Conservation (phyloP, 1,140 invertebrate genomes). For the Marisa cornuarietis region DNA sequence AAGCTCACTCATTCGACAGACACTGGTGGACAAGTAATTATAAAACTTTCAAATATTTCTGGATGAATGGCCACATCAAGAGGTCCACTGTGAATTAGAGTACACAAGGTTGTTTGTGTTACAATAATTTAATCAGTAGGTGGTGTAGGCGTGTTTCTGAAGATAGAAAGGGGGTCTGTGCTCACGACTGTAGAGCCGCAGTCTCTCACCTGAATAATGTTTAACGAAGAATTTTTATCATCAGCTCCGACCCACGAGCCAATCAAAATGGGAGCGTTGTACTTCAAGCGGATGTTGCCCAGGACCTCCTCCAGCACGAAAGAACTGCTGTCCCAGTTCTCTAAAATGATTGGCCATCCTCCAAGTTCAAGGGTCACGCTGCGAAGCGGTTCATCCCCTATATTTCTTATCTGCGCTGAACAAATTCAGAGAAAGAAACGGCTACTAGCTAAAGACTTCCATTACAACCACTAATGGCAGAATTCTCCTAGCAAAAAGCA, state of each 20-base stretch:
- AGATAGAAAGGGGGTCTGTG: too few species aligned
- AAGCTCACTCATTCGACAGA: too few species aligned
- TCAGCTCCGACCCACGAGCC: constrained; percentile 79
- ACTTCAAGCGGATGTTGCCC: constrained; percentile 76
- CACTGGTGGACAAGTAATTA: too few species aligned
- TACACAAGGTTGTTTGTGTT: too few species aligned
- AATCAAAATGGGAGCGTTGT: constrained; percentile 75
- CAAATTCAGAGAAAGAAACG: constrained; percentile 18
- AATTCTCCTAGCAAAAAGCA: too few species aligned
- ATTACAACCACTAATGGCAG: neutral
- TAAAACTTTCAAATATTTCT: too few species aligned
- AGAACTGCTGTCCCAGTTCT: constrained; percentile 71
- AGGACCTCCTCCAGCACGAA: constrained; percentile 78
- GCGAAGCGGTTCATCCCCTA: constrained; percentile 77
- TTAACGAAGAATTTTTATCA: constrained; percentile 85
- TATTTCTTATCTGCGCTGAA: constrained; percentile 67
- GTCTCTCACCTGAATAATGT: constrained; percentile 76
- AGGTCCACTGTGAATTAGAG: too few species aligned
- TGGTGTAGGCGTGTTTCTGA: too few species aligned
- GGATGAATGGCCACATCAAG: too few species aligned
- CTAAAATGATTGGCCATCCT: constrained; percentile 83
- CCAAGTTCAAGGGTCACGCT: constrained; percentile 78
- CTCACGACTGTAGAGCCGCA: too few species aligned
- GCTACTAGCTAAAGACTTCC: too few species aligned
- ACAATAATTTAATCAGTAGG: too few species aligned